These are phyloP conservation scores for Rhorus exstirpatorius DNA, from an alignment of 2,888 invertebrate species.

Conservation along the genomic window DNA sequence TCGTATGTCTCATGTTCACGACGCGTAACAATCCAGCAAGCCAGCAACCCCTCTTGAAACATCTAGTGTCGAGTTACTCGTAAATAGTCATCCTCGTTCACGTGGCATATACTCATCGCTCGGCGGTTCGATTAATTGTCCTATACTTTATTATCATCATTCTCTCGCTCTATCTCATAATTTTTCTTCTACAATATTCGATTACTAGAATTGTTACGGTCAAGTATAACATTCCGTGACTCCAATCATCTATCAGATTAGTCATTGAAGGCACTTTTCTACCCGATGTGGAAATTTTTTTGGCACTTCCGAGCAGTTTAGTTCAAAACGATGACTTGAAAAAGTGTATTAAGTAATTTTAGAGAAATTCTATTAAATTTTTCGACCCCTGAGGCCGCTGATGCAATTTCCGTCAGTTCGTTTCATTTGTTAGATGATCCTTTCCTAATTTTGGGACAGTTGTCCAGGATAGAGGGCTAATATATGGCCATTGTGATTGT, in stretches of 20 bases:
- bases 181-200: neutral
- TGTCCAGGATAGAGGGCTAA: neutral
- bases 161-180: neutral
- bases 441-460: too few species aligned
- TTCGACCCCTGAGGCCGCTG: too few species aligned
- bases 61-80: slow-evolving; percentile 66
- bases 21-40: slow-evolving; percentile 57
- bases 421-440: too few species aligned
- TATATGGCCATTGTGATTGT: neutral
- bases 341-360: too few species aligned
- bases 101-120: slow-evolving; percentile 50
- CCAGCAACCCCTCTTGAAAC: slow-evolving; percentile 48
- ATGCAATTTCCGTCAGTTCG: too few species aligned
- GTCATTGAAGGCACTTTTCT: too few species aligned
- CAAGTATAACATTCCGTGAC: too few species aligned
- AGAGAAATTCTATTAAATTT: too few species aligned
- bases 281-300: too few species aligned
- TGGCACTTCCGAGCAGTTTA: too few species aligned
- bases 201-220: neutral
- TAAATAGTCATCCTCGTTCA: slow-evolving; percentile 64
- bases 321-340: too few species aligned
- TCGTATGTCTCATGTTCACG: slow-evolving; percentile 59
- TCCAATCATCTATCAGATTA: too few species aligned
- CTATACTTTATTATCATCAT: neutral
- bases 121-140: slow-evolving; percentile 53